Percentiles rank a stretch among this genome's conserved stretches.
Evolutionary conservation across 2,113 vertebrate genomes (phyloP).

Genomic region (Apteryx owenii): DNA sequence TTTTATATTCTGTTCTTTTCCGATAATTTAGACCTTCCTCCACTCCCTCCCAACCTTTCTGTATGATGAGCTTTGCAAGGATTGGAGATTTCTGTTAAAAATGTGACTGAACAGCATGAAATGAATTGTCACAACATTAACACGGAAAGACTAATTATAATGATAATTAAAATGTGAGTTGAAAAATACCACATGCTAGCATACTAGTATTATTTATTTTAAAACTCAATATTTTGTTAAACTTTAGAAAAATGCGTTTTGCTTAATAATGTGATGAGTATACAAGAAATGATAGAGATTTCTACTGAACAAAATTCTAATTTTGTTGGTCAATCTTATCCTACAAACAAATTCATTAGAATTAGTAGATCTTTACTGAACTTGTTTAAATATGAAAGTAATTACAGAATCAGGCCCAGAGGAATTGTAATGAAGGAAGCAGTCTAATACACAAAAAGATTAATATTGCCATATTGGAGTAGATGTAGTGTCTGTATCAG

Average conservation of each 20-base stretch:
- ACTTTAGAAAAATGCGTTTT: neutral
- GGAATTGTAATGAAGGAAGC: neutral
- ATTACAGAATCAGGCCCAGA: neutral
- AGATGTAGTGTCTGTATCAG: too few relatives aligned
- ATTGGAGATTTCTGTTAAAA: constrained; percentile 24
- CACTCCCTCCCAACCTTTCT: neutral
- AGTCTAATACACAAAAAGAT: neutral
- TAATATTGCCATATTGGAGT: neutral
- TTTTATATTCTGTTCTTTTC: constrained; percentile 76
- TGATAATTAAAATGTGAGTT: neutral
- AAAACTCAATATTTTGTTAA: neutral
- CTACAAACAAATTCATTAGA: neutral
- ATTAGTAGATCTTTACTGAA: neutral
- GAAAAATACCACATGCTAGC: neutral
- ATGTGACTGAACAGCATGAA: constrained; percentile 20
- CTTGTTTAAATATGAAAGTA: neutral
- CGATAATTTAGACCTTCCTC: constrained; percentile 66
- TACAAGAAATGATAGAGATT: neutral
- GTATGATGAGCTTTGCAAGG: constrained; percentile 43
- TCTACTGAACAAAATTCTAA: fast-evolving
- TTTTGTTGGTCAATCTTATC: neutral
- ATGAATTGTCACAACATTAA: constrained; percentile 40
- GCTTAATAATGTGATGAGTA: neutral
- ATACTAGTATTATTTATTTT: neutral
- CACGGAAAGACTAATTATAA: constrained; percentile 53